These are phyloP conservation scores for Celastrina argiolus DNA, from an alignment of 2,888 invertebrate species.

Conservation along the genomic window DNA sequence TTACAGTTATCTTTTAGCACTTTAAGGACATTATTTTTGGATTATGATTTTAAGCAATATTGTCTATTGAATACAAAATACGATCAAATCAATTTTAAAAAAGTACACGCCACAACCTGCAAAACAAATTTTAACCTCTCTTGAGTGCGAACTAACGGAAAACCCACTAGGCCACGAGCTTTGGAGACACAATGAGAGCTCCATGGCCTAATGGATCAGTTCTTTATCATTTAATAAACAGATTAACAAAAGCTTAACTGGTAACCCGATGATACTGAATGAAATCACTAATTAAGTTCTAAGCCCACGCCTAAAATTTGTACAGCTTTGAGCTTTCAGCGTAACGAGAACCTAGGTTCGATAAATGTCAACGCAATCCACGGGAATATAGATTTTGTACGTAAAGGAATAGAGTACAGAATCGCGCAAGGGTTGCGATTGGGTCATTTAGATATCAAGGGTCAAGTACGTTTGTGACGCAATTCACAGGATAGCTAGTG, in stretches of 20 bases:
- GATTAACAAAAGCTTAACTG: neutral
- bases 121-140: too few relatives aligned
- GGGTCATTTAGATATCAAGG: slow-evolving; percentile 36
- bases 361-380: slow-evolving; percentile 7
- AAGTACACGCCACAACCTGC: too few relatives aligned
- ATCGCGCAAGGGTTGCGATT: slow-evolving; percentile 27
- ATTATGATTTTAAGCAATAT: too few relatives aligned
- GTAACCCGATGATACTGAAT: neutral
- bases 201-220: too few relatives aligned
- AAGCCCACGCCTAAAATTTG: slow-evolving; percentile 11
- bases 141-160: too few relatives aligned
- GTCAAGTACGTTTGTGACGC: slow-evolving; percentile 45
- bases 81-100: too few relatives aligned
- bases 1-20: too few relatives aligned
- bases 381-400: slow-evolving; percentile 17
- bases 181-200: too few relatives aligned
- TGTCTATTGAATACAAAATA: too few relatives aligned
- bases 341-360: slow-evolving; percentile 12
- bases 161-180: too few relatives aligned
- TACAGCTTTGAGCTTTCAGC: slow-evolving; percentile 14
- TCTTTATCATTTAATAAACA: neutral
- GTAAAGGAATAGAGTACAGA: slow-evolving; percentile 18
- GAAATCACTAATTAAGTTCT: slow-evolving; percentile 11
- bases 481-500: slow-evolving; percentile 41
- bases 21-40: too few relatives aligned